These are phyloP conservation scores for Chloroceryle amazona DNA, from an alignment of 2,797 vertebrate species.

Conservation along the genomic window DNA sequence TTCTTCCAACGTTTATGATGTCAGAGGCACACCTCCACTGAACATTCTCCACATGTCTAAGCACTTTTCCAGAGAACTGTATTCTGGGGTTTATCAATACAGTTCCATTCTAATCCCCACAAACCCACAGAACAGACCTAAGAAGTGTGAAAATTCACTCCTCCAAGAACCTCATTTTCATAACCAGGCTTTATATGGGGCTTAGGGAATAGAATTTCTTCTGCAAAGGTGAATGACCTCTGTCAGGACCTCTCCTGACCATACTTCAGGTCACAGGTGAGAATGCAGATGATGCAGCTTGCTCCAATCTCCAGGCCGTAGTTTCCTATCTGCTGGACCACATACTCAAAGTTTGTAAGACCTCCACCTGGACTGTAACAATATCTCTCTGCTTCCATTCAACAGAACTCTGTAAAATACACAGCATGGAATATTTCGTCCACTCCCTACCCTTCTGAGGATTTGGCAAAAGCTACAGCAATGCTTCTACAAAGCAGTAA, in stretches of 20 bases:
- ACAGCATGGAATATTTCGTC: background rate
- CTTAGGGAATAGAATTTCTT: background rate
- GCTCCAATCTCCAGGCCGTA: background rate
- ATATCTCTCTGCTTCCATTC: background rate
- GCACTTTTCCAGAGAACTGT: background rate
- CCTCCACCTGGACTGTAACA: background rate
- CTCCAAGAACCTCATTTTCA: background rate
- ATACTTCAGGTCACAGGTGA: background rate
- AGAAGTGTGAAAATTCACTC: background rate
- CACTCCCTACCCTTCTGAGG: background rate
- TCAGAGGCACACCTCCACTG: background rate
- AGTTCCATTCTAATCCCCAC: background rate
- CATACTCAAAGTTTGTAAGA: background rate
- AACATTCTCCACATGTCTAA: background rate
- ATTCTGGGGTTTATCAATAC: background rate
- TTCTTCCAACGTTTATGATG: background rate
- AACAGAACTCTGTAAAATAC: background rate
- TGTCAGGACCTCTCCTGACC: background rate
- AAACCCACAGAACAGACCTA: background rate
- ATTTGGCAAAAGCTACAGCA: background rate
- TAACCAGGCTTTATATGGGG: background rate
- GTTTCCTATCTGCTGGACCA: background rate
- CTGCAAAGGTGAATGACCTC: background rate
- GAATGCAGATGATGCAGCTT: background rate
- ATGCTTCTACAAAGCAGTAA: background rate